Evolutionary conservation across 2,888 invertebrate species (phyloP).

Genomic region (Brachyptera putata): DNA sequence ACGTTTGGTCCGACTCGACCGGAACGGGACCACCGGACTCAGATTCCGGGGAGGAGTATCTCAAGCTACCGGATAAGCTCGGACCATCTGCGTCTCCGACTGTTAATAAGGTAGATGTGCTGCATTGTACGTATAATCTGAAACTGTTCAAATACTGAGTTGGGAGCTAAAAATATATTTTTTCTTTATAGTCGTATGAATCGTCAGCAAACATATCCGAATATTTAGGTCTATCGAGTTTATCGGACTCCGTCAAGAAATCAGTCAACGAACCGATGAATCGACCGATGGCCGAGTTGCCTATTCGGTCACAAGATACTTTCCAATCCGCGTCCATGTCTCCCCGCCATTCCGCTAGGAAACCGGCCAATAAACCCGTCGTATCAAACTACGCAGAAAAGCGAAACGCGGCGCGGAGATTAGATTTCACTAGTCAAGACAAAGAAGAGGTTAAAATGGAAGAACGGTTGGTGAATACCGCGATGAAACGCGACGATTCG

Average conservation of each 20-base stretch:
- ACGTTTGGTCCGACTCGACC: conserved; percentile 19
- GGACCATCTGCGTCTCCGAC: conserved; percentile 38
- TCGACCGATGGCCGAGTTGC: conserved; percentile 26
- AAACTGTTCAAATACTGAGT: too few species aligned
- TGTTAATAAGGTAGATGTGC: conserved; percentile 27
- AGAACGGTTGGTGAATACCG: neutral
- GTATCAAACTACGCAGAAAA: conserved; percentile 38
- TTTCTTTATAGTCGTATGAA: too few species aligned
- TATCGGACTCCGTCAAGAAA: conserved; percentile 10
- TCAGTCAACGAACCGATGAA: neutral
- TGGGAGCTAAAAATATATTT: too few species aligned
- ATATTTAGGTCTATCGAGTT: conserved; percentile 39
- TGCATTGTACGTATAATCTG: too few species aligned
- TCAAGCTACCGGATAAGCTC: conserved; percentile 45
- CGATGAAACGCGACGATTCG: conserved; percentile 16
- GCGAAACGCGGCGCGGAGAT: neutral
- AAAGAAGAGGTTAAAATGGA: neutral
- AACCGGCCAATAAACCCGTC: conserved; percentile 38
- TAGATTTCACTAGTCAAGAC: conserved; percentile 6
- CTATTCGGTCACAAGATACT: conserved; percentile 29
- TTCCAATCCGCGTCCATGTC: conserved; percentile 26
- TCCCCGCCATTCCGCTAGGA: conserved; percentile 20
- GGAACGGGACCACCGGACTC: conserved; percentile 36
- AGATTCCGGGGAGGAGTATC: conserved; percentile 46
- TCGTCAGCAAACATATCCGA: conserved; percentile 38